Conservation (phyloP, 2,888 invertebrate species). For the Plagodis dolabraria region DNA sequence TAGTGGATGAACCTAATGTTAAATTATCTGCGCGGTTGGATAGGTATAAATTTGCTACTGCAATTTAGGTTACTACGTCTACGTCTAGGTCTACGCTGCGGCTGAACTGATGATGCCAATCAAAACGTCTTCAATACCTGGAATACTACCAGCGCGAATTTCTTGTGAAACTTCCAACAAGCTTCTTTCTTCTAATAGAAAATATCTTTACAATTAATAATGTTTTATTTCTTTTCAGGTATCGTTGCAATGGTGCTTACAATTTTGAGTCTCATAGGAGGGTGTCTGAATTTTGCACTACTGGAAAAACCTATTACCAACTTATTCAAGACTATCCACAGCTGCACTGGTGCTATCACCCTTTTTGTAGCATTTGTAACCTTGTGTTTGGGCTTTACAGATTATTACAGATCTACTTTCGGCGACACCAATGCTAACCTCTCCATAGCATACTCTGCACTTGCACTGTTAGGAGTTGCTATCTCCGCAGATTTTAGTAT, state of each 20-base stretch:
- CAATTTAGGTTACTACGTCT: too few species aligned
- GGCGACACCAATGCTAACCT: not conserved
- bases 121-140: too few species aligned
- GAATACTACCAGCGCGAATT: too few species aligned
- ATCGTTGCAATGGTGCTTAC: conserved; percentile 58
- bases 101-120: too few species aligned
- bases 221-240: conserved; percentile 53
- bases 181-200: not conserved
- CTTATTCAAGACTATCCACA: not conserved
- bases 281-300: conserved; percentile 49
- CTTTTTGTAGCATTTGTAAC: not conserved
- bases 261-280: conserved; percentile 55
- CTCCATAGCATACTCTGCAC: not conserved
- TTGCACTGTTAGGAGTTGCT: not conserved
- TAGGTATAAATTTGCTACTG: too few species aligned
- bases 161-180: too few species aligned
- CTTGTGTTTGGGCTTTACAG: not conserved
- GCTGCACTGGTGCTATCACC: not conserved
- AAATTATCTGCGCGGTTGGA: too few species aligned
- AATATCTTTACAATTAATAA: not conserved
- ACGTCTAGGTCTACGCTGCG: too few species aligned
- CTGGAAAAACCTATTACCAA: conserved; percentile 30
- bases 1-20: too few species aligned
- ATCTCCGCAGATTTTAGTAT: conserved; percentile 28
- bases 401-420: not conserved